A percentile compares a stretch with the other conserved stretches of the same genome.
phyloP scores from a whole-genome alignment of 2,797 vertebrate genomes.

The Fratercula arctica region DNA sequence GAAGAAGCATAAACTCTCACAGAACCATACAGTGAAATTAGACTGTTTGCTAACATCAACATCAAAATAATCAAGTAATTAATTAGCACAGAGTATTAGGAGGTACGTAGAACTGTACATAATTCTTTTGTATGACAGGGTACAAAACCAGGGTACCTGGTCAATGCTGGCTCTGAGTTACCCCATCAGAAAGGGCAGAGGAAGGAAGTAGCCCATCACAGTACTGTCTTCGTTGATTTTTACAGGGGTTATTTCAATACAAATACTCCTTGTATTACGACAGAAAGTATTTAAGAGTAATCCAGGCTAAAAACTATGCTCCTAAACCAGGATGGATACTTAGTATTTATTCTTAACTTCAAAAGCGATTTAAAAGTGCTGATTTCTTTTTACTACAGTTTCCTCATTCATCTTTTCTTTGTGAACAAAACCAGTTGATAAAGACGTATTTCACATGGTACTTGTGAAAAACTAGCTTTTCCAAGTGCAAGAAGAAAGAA shows the following conservation, averaged over 20 bases:
- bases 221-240: not conserved
- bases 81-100: not conserved
- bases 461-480: not conserved
- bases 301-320: not conserved
- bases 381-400: not conserved
- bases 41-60: not conserved
- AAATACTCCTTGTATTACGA: not conserved
- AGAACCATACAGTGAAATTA: not conserved
- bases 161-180: not conserved
- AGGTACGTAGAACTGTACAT: not conserved
- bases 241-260: not conserved
- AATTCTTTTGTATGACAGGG: not conserved
- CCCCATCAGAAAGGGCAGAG: not conserved
- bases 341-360: not conserved
- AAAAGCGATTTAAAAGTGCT: not conserved
- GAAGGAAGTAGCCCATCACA: not conserved
- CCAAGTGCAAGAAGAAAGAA: not conserved
- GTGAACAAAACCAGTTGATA: not conserved
- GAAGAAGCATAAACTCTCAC: not conserved
- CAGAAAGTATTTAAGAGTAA: not conserved
- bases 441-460: not conserved
- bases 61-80: not conserved
- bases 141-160: not conserved
- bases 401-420: not conserved
- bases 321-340: not conserved